Evolutionary conservation across 2,797 vertebrate genomes (phyloP).

Genomic region (Anniella stebbinsi): DNA sequence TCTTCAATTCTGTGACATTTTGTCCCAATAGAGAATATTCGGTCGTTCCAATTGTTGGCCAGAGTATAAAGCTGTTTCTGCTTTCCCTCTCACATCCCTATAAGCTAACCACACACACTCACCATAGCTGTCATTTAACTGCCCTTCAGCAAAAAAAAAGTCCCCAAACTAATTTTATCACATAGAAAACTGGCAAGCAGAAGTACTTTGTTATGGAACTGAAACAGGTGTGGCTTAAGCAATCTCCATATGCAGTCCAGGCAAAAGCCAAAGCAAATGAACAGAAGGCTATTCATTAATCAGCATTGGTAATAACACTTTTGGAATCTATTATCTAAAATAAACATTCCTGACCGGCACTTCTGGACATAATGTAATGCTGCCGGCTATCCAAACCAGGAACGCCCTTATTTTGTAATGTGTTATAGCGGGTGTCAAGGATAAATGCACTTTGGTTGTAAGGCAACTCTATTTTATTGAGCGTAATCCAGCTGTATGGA

Average conservation of each 20-base stretch:
- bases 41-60: neutral
- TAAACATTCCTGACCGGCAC: constrained; percentile 55
- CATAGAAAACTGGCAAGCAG: constrained; percentile 60
- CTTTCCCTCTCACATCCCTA: constrained; percentile 74
- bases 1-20: neutral
- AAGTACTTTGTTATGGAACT: constrained; percentile 49
- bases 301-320: constrained; percentile 39
- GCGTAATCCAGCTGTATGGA: too few species aligned
- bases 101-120: constrained; percentile 64
- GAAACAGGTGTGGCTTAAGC: constrained; percentile 56
- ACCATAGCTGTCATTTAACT: constrained; percentile 55
- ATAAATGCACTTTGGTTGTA: too few species aligned
- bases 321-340: constrained; percentile 58
- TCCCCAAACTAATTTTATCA: constrained; percentile 76
- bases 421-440: too few species aligned
- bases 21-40: constrained; percentile 26
- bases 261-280: constrained; percentile 61
- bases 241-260: constrained; percentile 65
- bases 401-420: neutral
- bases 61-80: constrained; percentile 60
- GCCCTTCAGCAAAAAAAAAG: constrained; percentile 67
- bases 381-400: constrained; percentile 15
- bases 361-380: constrained; percentile 38
- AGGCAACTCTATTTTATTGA: too few species aligned
- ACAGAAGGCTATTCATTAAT: constrained; percentile 54